Evolutionary conservation across 2,113 vertebrate genomes (phyloP).

Genomic region (Phalacrocorax carbo): DNA sequence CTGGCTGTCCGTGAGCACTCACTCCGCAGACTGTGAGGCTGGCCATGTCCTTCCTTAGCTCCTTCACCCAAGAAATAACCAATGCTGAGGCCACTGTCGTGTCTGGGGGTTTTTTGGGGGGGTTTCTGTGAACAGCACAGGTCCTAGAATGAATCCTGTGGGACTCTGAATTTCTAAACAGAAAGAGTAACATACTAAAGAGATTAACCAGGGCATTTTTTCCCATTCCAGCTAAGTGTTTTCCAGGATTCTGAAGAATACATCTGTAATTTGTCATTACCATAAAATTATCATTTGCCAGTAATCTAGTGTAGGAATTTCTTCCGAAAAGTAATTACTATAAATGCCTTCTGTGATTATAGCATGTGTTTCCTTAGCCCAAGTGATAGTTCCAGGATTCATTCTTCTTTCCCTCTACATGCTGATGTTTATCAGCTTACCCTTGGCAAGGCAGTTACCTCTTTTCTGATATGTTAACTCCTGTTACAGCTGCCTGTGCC

Average conservation of each 20-base stretch:
- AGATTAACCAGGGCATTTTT: not conserved
- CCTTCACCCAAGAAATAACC: not conserved
- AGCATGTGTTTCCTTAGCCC: not conserved
- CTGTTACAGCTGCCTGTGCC: not conserved
- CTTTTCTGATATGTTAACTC: not conserved
- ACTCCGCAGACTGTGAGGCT: not conserved
- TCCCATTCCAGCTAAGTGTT: not conserved
- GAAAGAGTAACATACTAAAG: not conserved
- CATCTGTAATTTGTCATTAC: not conserved
- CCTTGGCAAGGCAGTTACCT: not conserved
- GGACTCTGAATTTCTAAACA: not conserved
- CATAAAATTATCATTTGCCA: not conserved
- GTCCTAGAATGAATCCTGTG: not conserved
- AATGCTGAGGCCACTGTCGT: not conserved
- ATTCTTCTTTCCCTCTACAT: not conserved
- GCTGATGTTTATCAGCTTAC: not conserved
- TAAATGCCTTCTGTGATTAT: not conserved
- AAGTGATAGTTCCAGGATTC: not conserved
- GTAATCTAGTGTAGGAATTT: not conserved
- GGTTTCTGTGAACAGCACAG: not conserved
- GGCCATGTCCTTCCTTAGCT: not conserved
- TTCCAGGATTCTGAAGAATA: constrained; percentile 20
- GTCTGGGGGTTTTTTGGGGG: not conserved
- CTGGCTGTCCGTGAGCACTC: not conserved
- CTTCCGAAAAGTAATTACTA: not conserved